Conservation (phyloP, 2,113 vertebrate species). For the Orientallactaga bullata region DNA sequence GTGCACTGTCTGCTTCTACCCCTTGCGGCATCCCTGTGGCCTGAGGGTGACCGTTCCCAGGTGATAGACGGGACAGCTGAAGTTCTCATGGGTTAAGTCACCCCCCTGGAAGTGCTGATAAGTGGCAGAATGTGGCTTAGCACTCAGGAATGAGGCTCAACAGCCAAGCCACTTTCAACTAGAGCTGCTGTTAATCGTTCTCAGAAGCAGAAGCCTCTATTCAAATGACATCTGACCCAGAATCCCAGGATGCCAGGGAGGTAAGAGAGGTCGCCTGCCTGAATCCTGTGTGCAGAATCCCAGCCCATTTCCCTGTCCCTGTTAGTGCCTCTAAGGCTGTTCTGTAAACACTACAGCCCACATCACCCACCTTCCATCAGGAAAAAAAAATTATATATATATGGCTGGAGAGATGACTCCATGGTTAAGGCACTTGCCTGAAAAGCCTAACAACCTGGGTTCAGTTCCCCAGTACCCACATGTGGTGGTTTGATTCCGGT, state of each 20-base stretch:
- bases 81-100: neutral
- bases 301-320: neutral
- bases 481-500: too few species aligned
- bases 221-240: neutral
- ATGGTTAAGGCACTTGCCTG: too few species aligned
- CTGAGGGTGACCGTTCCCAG: rapidly evolving
- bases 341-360: neutral
- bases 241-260: neutral
- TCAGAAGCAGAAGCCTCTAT: neutral
- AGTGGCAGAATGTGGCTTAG: too few species aligned
- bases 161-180: neutral
- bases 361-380: neutral
- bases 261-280: neutral
- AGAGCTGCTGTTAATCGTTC: neutral
- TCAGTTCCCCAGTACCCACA: too few species aligned
- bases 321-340: rapidly evolving
- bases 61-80: neutral
- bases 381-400: neutral
- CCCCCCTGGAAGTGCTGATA: neutral
- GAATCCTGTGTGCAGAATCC: too few species aligned
- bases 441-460: too few species aligned
- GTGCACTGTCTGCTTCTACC: rapidly evolving
- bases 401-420: too few species aligned
- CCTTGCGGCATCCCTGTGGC: rapidly evolving
- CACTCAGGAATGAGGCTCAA: neutral